Evolutionary conservation across 2,113 vertebrate genomes (phyloP), one percentile per base, ranked within the genome.

Genomic region (Paraplagusia blochii): DNA sequence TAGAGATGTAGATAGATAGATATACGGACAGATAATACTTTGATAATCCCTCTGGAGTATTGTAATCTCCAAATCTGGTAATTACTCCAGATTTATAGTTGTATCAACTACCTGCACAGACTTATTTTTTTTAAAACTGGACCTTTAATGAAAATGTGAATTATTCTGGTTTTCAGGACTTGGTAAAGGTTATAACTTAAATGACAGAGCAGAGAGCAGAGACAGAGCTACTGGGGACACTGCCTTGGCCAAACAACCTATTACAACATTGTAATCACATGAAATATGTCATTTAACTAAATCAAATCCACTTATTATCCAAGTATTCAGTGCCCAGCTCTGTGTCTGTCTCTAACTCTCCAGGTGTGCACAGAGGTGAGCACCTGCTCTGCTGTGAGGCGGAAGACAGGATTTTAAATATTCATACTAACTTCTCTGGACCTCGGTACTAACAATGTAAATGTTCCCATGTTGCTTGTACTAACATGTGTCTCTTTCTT

Each of bases 101-200:
- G 22, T 29, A 29, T 4, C 22, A 29, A 29, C 22, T n/a, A n/a
- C n/a, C n/a, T 29, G 22, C 22, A 29, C 22, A 29, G 22, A 29
- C 22, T 29, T 29, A 29, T 29, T 29, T 29, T 29, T 29, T 29
- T 29, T 6, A 2, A 29, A 2, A 29, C 22, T 29, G 22, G 22
- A 29, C 22, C 22, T 4, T 29, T 29, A 29, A 29, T 4, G 22
- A 29, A 29, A 29, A 29, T 2, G 6, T 29, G 22, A 4, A 29
- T 29, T 29, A 29, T 29, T 29, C 6, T 61, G 77, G 81, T 55
- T 86, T 85, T 83, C 63, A 73, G 74, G 76, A 68, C 57, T 33
- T 66, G 66, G 58, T 49, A 49, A 44, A 59, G 13, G n/a, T 47
- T 44, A 54, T 58, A 80, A 69, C 53, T 53, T 19, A 16, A 34